Conservation (phyloP, 2,888 invertebrate species). For the Fissipunctia ypsillon region DNA sequence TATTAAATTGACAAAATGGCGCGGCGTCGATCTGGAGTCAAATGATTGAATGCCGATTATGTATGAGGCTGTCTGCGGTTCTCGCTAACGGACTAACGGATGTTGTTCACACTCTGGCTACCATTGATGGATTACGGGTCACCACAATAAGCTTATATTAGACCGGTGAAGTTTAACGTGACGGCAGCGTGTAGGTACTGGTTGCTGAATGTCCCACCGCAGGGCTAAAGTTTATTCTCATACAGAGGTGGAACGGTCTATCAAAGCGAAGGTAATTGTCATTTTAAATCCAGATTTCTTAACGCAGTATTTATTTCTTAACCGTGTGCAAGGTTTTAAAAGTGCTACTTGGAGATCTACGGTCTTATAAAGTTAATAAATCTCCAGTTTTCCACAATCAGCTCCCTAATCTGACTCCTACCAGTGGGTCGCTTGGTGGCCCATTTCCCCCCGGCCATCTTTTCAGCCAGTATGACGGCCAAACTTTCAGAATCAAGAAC, state of each 20-base stretch:
- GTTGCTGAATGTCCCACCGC: not conserved
- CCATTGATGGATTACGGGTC: conserved; percentile 36
- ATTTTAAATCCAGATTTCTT: not conserved
- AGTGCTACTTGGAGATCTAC: not conserved
- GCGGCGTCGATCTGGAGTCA: conserved; percentile 21
- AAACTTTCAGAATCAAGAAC: conserved; percentile 46
- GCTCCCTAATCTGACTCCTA: not conserved
- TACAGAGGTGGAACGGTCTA: not conserved
- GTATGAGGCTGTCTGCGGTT: conserved; percentile 50
- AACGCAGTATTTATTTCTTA: not conserved
- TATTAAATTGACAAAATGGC: conserved; percentile 59
- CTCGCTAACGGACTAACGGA: conserved; percentile 25
- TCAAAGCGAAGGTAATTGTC: not conserved
- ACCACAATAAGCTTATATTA: conserved; percentile 17
- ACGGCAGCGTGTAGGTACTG: not conserved
- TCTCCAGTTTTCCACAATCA: conserved; percentile 3
- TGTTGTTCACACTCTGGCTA: conserved; percentile 17
- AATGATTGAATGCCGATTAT: conserved; percentile 56
- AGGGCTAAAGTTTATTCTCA: not conserved
- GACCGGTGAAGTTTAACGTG: not conserved
- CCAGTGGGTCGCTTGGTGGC: not conserved
- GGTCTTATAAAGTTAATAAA: conserved; percentile 1
- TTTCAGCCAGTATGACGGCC: conserved; percentile 31
- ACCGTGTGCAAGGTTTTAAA: not conserved
- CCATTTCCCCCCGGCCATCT: not conserved